Evolutionary conservation across 2,888 invertebrate species (phyloP), one percentile per base, ranked within the genome.

Genomic region (Argyresthia goedartella): DNA sequence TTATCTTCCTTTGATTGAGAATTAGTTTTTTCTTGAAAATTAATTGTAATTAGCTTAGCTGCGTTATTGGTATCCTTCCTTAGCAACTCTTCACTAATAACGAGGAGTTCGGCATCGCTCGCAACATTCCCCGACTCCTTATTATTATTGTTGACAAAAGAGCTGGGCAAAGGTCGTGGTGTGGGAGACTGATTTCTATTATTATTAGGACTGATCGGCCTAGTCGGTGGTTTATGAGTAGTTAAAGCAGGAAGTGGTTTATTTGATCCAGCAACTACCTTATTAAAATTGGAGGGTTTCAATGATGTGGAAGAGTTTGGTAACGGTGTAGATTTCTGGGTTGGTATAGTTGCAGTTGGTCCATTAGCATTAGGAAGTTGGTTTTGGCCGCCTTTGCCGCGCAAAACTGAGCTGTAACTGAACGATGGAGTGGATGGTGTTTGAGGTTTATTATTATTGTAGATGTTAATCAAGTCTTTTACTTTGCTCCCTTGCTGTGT

Each of bases 11-110:
- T 80, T 13, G 91, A 91, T 49, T 89, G 88, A 8, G 93, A 92
- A 1, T 91, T 89, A 0, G 94, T 94, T 70, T 90, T 90, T 57
- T 91, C 91, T 79, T 95, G 95, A 55, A 91, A 87, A 71, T 94
- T 93, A 1, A 95, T 66, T 0, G 88, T 90, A n/a, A 94, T 84
- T 59, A 89, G 88, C 65, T 80, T 90, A 7, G 92, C 89, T 43
- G 92, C 92, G 70, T 93, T 94, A 70, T 93, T 94, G 0, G 75
- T 77, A 67, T 95, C 95, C 67, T 92, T 92, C 53, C 87, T 88
- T 53, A 92, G 87, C 15, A 95, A 76, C 51, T 89, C 89, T 76
- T 95, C 95, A 13, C 93, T 91, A 50, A 95, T 78, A 46, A 89
- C 88, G 63, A 90, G 88, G 45, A 93, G 71, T 72, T 93, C 91